Evolutionary conservation across 2,797 vertebrate species (phyloP), one percentile per base, ranked within the genome.

Genomic region (Platalea minor): DNA sequence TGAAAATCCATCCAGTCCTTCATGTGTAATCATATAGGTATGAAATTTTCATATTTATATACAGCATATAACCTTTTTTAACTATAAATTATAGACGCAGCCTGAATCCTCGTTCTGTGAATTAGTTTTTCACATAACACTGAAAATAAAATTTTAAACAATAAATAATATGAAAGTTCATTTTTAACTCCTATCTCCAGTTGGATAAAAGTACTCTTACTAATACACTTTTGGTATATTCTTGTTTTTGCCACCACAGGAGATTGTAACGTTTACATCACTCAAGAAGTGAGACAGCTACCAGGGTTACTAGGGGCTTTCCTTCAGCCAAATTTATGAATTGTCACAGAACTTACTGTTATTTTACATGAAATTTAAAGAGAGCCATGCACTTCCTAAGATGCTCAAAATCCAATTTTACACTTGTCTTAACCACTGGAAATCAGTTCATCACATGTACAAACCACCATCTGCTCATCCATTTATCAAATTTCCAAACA

Each of bases 401-500:
- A 59, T 2, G 86, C 81, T 67, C 80, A 59, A 73, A 96, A 96
- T 93, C 93, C 92, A 95, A 91, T 96, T 97, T 96, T 94, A 93
- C 95, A 94, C 81, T 96, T 96, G 95, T 89, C 92, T 94, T 94
- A 70, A 97, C 95, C 92, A 85, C 92, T 64, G 60, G 64, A 64
- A 61, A 85, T 95, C 95, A 89, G 87, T 21, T 89, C 84, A 48
- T 83, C 89, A 5, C 89, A 64, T 10, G 29, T 35, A 64, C 78
- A 75, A 80, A 85, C 78, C 12, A 43, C 96, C 96, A 96, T 93
- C 95, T 97, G 95, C 87, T 95, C 93, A 60, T 31, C 51, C 64
- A 26, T 56, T 92, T 37, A 48, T 31, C 75, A 29, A 28, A 89
- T 46, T 26, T 48, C 81, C 89, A 70, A 78, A 85, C 84, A 56